Evolutionary conservation across 2,888 invertebrate genomes (phyloP), one percentile per base, ranked within the genome.

Genomic region (Eilema depressum): DNA sequence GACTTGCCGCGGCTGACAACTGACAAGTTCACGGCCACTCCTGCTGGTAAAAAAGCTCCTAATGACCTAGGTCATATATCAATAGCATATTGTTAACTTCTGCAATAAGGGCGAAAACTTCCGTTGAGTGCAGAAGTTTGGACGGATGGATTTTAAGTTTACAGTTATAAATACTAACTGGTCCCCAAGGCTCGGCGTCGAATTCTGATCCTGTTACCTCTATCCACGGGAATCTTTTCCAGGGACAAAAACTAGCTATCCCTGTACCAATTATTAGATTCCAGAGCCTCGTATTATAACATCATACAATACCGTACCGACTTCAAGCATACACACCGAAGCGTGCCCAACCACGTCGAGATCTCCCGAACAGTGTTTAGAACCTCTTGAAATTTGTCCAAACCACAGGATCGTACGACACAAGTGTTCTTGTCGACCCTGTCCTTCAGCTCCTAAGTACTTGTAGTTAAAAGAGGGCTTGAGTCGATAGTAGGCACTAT

Each of bases 1-100:
- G 26, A 63, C 41, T 68, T 64, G 68, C 61, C 33, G 33, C 26
- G 20, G 28, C 57, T 65, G 68, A 57, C 72, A 63, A 37, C 37
- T 66, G 73, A 73, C 69, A 68, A 69, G 77, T 77, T 78, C 77
- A 77, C 59, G 75, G 75, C 33, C 67, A 25, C 23, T 14, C 14
- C 7, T 25, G 12, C n/a, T n/a, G 25, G 12, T 59, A 1, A 17
- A 26, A 59, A 12, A 17, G 2, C 28, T 25, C 25, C 59, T 28
- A 59, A 59, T 28, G 59, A 59, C 59, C 28, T 14, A 20, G 26
- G 17, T 59, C 25, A 14, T 14, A 7, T 26, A 17, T 59, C 20
- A 28, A 7, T 53, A 47, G 47, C 14, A 47, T 17, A 37, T 56
- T 56, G 4, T 11, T 25, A 57, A 25, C 57, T 57, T 57, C 14